Conservation (phyloP, 2,113 vertebrate species). For the Ochotona curzoniae region DNA sequence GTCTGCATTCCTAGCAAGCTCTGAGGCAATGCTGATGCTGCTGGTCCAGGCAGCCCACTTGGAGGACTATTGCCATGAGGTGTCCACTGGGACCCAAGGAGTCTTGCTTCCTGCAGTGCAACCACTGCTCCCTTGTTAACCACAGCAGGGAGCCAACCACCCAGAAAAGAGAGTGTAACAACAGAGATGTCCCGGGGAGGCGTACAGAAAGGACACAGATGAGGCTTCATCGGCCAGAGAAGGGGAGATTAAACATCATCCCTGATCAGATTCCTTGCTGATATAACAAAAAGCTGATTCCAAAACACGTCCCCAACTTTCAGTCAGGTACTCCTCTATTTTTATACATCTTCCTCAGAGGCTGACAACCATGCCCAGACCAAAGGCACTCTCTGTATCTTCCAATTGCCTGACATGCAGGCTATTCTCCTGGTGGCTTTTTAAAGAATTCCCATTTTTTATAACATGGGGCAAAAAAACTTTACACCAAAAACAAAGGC, state of each 20-base stretch:
- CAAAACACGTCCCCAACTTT: not conserved
- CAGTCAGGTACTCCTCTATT: not conserved
- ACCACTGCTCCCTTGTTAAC: not conserved
- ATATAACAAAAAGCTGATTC: not conserved
- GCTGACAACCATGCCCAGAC: not conserved
- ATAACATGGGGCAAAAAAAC: conserved; percentile 15
- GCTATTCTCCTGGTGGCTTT: not conserved
- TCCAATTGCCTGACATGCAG: not conserved
- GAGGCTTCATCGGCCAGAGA: not conserved
- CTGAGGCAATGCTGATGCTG: not conserved
- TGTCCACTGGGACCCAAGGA: not conserved
- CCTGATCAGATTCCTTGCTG: not conserved
- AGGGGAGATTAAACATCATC: not conserved
- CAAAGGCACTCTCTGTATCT: not conserved
- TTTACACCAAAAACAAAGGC: not conserved
- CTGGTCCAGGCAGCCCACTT: not conserved
- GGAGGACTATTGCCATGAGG: not conserved
- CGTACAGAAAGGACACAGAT: not conserved
- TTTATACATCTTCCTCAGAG: not conserved
- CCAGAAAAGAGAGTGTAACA: not conserved
- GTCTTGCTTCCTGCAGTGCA: not conserved
- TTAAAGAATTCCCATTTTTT: conserved; percentile 16
- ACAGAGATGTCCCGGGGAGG: not conserved
- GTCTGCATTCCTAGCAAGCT: not conserved
- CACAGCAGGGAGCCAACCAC: not conserved